These are phyloP conservation scores for Rambutsinella grinnellia DNA, from an alignment of 2,888 invertebrate genomes.

Conservation along the genomic window DNA sequence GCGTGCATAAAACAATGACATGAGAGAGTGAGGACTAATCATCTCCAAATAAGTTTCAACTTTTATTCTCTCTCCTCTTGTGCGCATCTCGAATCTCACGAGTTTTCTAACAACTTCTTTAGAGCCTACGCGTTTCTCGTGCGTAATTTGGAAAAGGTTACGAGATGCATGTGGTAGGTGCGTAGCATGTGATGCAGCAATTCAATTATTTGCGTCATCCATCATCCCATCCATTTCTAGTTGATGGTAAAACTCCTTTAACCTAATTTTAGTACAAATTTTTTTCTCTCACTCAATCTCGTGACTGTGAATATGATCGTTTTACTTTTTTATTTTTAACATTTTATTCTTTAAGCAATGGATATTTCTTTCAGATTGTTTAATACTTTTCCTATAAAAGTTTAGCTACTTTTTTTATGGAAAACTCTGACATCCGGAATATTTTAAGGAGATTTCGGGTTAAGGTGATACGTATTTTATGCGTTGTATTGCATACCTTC, in stretches of 20 bases:
- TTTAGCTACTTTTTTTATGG: neutral
- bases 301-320: neutral
- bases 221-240: neutral
- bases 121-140: too few species aligned
- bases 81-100: too few species aligned
- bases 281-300: too few species aligned
- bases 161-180: neutral
- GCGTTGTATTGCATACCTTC: neutral
- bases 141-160: neutral
- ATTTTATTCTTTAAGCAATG: too few species aligned
- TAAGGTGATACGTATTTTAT: neutral
- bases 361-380: neutral
- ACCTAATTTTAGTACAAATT: neutral
- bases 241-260: neutral
- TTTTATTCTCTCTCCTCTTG: too few species aligned
- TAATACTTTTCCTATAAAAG: neutral
- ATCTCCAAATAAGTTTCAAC: too few species aligned
- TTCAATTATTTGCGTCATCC: slow-evolving; percentile 7
- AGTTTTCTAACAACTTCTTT: too few species aligned
- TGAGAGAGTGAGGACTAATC: too few species aligned
- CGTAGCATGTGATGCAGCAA: neutral
- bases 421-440: neutral
- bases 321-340: neutral
- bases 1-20: too few species aligned
- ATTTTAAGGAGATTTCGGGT: neutral